Percentiles rank a stretch among this genome's conserved stretches.
phyloP scores from a whole-genome alignment of 2,797 vertebrate species.

The Morus bassanus region DNA sequence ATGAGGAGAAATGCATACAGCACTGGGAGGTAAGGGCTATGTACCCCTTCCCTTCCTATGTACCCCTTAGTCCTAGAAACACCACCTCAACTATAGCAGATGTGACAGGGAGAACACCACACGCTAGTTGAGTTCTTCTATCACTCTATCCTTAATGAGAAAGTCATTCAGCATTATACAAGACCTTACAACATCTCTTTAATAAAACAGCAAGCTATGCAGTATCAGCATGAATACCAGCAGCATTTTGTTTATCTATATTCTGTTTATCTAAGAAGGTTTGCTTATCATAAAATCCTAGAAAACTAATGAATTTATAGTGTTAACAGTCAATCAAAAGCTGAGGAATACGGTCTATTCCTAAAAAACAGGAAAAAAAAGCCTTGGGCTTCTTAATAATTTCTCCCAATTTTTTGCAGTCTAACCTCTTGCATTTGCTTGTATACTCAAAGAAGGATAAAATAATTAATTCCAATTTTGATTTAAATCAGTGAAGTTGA shows the following conservation, averaged over 20 bases:
- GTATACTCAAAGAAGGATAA: not conserved
- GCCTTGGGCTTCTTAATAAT: not conserved
- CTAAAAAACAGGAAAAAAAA: not conserved
- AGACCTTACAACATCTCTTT: not conserved
- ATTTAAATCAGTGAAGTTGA: not conserved
- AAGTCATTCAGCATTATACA: not conserved
- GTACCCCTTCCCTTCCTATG: not conserved
- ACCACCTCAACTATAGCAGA: not conserved
- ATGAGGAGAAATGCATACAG: not conserved
- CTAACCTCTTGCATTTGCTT: not conserved
- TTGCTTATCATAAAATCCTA: not conserved
- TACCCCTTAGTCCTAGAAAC: not conserved
- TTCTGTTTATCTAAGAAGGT: not conserved
- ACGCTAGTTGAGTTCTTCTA: not conserved
- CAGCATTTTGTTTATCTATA: not conserved
- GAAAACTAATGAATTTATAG: not conserved
- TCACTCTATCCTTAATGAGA: not conserved
- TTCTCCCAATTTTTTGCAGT: not conserved
- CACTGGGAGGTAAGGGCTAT: not conserved
- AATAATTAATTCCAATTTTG: not conserved
- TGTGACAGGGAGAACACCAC: not conserved
- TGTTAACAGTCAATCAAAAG: not conserved
- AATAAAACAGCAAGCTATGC: not conserved
- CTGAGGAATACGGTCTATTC: not conserved
- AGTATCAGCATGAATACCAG: not conserved